Evolutionary conservation across 2,888 invertebrate species (phyloP).

Genomic region (Tinea trinotella): DNA sequence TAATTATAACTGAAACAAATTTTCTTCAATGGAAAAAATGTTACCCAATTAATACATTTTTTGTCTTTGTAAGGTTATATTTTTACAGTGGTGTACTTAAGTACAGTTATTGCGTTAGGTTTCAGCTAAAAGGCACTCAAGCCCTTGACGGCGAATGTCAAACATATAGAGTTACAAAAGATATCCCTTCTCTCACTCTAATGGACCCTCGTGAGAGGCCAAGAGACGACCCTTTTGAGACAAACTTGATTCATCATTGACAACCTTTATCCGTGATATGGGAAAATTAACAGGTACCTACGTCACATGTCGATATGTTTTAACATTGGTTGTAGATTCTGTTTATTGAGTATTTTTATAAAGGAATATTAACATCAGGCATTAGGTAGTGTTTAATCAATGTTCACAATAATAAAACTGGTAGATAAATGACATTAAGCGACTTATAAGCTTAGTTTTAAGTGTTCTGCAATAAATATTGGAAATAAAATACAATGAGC

Average conservation of each 20-base stretch:
- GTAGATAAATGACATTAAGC: too few species aligned
- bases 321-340: background rate
- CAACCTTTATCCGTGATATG: constrained; percentile 6
- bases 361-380: background rate
- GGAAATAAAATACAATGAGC: too few species aligned
- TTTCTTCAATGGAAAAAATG: background rate
- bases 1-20: too few species aligned
- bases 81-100: background rate
- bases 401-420: too few species aligned
- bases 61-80: background rate
- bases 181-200: constrained; percentile 49
- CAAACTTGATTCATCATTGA: constrained; percentile 16
- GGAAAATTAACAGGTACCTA: constrained; percentile 9
- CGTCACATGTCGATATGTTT: background rate
- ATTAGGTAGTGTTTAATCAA: too few species aligned
- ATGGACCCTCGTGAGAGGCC: constrained; percentile 54
- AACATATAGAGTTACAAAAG: constrained; percentile 58
- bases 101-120: constrained; percentile 18
- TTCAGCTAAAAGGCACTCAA: constrained; percentile 27
- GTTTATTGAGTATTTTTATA: background rate
- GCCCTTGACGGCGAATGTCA: constrained; percentile 42
- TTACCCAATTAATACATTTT: background rate
- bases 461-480: too few species aligned
- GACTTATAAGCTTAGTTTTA: too few species aligned
- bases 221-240: constrained; percentile 35